Percentiles rank a stretch among this genome's conserved stretches.
Evolutionary conservation across 2,113 vertebrate species (phyloP).

Genomic region (Dicrurus megarhynchus): DNA sequence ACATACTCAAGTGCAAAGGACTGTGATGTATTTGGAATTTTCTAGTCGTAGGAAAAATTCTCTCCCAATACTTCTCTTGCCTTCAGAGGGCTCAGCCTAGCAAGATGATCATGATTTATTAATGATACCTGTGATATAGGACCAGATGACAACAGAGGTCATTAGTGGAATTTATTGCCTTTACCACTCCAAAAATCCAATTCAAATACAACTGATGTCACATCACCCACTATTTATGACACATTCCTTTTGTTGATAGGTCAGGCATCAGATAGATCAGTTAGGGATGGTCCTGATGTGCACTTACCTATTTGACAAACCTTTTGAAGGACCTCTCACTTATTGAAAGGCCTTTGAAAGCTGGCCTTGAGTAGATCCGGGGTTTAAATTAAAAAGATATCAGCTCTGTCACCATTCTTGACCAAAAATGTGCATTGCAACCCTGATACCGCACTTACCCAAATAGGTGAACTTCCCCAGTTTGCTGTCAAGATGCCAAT

Average conservation of each 20-base stretch:
- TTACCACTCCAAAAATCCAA: background rate
- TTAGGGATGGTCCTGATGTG: background rate
- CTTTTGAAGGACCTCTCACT: background rate
- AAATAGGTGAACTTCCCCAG: conserved; percentile 65
- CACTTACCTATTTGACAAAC: background rate
- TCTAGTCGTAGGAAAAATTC: background rate
- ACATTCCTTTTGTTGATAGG: background rate
- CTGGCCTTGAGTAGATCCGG: background rate
- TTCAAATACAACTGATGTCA: background rate
- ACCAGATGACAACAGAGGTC: background rate
- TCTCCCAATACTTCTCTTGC: background rate
- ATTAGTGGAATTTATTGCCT: background rate
- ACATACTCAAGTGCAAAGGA: background rate
- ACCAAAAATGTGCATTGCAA: background rate
- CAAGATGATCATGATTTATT: background rate
- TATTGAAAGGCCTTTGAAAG: background rate
- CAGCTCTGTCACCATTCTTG: background rate
- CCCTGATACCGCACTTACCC: conserved; percentile 44
- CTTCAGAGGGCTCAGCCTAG: background rate
- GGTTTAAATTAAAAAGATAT: background rate
- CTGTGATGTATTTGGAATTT: background rate
- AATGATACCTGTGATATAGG: background rate
- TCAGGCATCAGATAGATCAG: background rate
- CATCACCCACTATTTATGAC: background rate
- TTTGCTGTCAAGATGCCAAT: conserved; percentile 66